Base-by-base conservation (phyloP, 2,888 invertebrate species). In the Dinocampus coccinellae region DNA sequence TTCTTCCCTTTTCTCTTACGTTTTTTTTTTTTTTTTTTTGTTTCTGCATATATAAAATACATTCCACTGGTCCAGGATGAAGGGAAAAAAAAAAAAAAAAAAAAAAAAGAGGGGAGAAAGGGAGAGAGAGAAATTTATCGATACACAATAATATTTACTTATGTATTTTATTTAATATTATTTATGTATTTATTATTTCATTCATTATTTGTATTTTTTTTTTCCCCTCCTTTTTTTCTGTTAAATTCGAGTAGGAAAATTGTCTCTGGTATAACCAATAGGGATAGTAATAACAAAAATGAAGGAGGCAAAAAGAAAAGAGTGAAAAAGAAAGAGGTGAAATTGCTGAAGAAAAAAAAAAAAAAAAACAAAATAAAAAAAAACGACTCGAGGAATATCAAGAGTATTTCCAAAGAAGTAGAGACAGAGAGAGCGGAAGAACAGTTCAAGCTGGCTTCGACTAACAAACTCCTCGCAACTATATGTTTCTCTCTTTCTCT, bases 381-480 rank as follows among this genome's bases (percentile, higher is more conserved):
- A n/a, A n/a, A n/a, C n/a, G n/a, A n/a, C n/a, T n/a, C n/a, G 24
- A 65, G 47, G 47, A 13, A 72, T 63, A 64, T 57, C 70, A 73
- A 69, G 58, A 66, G 55, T 26, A 74, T 76, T 76, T 75, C 69
- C 71, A 73, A 72, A 72, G 75, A 65, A n/a, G n/a, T n/a, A n/a
- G n/a, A n/a, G n/a, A n/a, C n/a, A n/a, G n/a, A n/a, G n/a, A n/a
- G n/a, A n/a, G n/a, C n/a, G n/a, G n/a, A n/a, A n/a, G n/a, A n/a
- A n/a, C n/a, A n/a, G n/a, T 77, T 77, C 80, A 77, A 79, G 81
- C 82, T 81, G 63, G 78, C 79, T 81, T 75, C 78, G 81, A 81
- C 83, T 82, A 82, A 81, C 81, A 82, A 83, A 80, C 80, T 82
- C 79, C 58, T 69, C 9, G 20, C 16, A 47, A 47, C 47, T 47